Percentiles rank a stretch among this genome's conserved stretches.
Evolutionary conservation across 2,888 invertebrate genomes (phyloP).

Genomic region (Diarsia mendica): DNA sequence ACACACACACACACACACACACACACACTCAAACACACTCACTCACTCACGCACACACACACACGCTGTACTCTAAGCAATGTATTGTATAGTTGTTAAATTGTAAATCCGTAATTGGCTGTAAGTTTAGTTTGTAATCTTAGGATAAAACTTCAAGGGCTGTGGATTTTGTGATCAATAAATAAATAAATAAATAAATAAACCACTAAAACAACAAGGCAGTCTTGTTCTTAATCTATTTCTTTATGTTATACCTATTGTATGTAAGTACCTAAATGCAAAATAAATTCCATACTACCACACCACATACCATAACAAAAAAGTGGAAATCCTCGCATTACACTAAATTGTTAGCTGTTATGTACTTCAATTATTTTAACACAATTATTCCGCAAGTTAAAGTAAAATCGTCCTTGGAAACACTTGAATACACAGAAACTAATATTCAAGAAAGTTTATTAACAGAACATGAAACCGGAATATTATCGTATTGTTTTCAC

Average conservation of each 20-base stretch:
- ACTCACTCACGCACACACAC: too few relatives aligned
- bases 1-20: too few relatives aligned
- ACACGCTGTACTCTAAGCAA: too few relatives aligned
- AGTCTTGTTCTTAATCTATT: background rate
- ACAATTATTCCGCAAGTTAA: background rate
- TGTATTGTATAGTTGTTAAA: too few relatives aligned
- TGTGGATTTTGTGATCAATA: too few relatives aligned
- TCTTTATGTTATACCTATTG: background rate
- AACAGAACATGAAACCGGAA: constrained; percentile 40
- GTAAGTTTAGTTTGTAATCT: too few relatives aligned
- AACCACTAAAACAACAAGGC: too few relatives aligned
- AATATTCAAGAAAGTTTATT: constrained; percentile 20
- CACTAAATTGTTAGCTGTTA: background rate
- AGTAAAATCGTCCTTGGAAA: constrained; percentile 48
- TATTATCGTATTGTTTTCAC: constrained; percentile 38
- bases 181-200: too few relatives aligned
- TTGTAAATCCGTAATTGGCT: too few relatives aligned
- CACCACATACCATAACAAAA: background rate
- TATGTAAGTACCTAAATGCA: background rate
- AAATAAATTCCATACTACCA: background rate
- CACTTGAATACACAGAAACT: constrained; percentile 46
- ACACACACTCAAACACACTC: too few relatives aligned
- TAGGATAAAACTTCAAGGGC: too few relatives aligned
- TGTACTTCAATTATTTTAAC: constrained; percentile 10
- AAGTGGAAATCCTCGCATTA: background rate